Percentiles rank a stretch among this genome's conserved stretches.
These are phyloP conservation scores for Rissa tridactyla DNA, from an alignment of 2,113 vertebrate genomes.

Conservation along the genomic window DNA sequence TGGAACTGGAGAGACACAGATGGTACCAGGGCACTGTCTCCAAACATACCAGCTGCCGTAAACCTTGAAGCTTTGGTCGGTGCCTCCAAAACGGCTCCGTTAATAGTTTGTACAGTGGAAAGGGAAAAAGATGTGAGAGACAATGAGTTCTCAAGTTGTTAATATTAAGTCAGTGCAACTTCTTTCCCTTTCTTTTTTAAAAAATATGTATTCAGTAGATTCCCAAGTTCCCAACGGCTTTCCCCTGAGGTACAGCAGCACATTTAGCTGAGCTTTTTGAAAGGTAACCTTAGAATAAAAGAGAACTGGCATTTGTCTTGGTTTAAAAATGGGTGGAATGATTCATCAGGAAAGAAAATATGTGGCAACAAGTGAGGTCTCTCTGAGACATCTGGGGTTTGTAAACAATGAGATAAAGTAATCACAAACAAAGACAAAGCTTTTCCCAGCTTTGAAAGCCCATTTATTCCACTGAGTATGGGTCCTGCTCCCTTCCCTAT, in stretches of 20 bases:
- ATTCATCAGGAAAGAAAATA: background rate
- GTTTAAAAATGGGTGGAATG: background rate
- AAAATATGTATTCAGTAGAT: background rate
- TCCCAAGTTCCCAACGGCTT: background rate
- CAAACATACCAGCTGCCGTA: slow-evolving; percentile 34
- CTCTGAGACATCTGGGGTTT: slow-evolving; percentile 1
- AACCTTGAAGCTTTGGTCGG: background rate
- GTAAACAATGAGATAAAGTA: background rate
- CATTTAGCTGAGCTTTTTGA: background rate
- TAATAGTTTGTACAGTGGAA: background rate
- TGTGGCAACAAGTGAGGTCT: background rate
- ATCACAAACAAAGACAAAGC: background rate
- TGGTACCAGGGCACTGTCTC: background rate
- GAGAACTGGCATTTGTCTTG: background rate
- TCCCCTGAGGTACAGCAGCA: background rate
- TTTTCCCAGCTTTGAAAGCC: background rate
- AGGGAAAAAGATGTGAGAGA: background rate
- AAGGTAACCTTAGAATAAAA: background rate
- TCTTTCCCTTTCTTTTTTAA: background rate
- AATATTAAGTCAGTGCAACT: background rate
- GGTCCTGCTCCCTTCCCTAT: background rate
- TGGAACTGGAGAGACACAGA: slow-evolving; percentile 10
- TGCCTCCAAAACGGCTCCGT: background rate
- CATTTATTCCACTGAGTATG: background rate
- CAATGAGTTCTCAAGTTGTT: background rate